Percentiles rank a stretch among this genome's conserved stretches.
Conservation (phyloP, 2,888 invertebrate genomes). For the Drosophila niveifrons region DNA sequence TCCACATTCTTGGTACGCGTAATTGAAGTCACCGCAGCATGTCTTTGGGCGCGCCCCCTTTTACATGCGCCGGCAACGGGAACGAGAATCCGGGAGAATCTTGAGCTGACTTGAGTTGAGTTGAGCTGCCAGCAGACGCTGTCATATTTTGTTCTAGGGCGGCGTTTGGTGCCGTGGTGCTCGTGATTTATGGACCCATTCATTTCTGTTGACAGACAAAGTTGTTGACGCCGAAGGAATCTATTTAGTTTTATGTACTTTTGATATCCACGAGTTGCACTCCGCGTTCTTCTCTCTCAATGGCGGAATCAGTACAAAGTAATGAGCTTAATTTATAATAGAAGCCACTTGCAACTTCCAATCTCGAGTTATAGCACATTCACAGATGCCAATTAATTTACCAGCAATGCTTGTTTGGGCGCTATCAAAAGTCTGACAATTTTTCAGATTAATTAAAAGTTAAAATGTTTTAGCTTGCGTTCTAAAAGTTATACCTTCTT, state of each 20-base stretch:
- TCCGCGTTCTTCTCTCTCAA: neutral
- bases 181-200: constrained; percentile 84
- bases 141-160: constrained; percentile 68
- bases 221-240: constrained; percentile 82
- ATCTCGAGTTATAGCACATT: constrained; percentile 20
- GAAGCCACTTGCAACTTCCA: constrained; percentile 24
- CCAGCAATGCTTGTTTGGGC: constrained; percentile 67
- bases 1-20: constrained; percentile 77
- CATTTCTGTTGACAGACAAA: constrained; percentile 84
- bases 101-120: constrained; percentile 18
- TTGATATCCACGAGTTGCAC: constrained; percentile 58
- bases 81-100: constrained; percentile 36
- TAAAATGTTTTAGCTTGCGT: too few relatives aligned
- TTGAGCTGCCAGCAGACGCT: constrained; percentile 43
- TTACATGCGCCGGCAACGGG: constrained; percentile 58
- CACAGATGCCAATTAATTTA: constrained; percentile 58
- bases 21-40: constrained; percentile 83
- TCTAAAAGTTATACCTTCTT: too few relatives aligned
- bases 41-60: constrained; percentile 69
- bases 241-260: constrained; percentile 79
- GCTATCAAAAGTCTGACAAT: constrained; percentile 73
- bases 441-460: constrained; percentile 20
- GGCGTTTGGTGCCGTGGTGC: constrained; percentile 66
- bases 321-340: constrained; percentile 73
- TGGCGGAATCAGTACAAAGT: constrained; percentile 42